Evolutionary conservation across 2,888 invertebrate genomes (phyloP), one percentile per base, ranked within the genome.

Genomic region (Embidobia sp.): DNA sequence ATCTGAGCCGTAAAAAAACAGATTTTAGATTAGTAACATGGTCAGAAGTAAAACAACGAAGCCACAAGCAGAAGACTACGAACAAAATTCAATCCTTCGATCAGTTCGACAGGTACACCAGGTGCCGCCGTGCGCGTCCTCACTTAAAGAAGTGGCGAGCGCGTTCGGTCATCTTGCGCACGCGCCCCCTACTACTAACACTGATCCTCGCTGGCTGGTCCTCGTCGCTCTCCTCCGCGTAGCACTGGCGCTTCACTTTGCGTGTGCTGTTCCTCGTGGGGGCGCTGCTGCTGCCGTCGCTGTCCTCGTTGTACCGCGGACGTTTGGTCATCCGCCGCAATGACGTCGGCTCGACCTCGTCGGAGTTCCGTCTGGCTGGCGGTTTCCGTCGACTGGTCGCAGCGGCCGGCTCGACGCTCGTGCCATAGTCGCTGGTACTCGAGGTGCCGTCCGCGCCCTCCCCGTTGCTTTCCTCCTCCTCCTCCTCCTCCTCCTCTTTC

Each of bases 161-260:
- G 86, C 95, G 93, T 64, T 95, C 93, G 18, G 96, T 96, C 82
- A 96, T 92, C 89, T 94, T 95, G 55, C 97, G 92, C 63, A 97
- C 93, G 35, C 97, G 92, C 1, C 97, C 97, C 55, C 97, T 92
- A 83, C 96, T 96, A 86, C 95, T 95, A 35, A 82, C 79, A 77
- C 85, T 85, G 53, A 70, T 64, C 5, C 64, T 64, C 5, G 77
- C 55, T 1, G 48, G 64, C 6, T 55, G 63, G 48, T 82, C 82
- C 42, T 87, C 89, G 44, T 88, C 88, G 78, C 87, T 88, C 4
- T 88, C 89, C 72, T 90, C 90, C 1, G 87, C 88, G 48, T 90
- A 90, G 77, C 88, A 87, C 33, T 85, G 87, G 15, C 87, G 82
- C 26, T 86, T 87, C 0, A 86, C 82, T 67, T 82, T 83, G 10